A percentile compares a stretch with the other conserved stretches of the same genome.
Evolutionary conservation across 2,888 invertebrate species (phyloP).

Genomic region (Eretmocerus hayati): DNA sequence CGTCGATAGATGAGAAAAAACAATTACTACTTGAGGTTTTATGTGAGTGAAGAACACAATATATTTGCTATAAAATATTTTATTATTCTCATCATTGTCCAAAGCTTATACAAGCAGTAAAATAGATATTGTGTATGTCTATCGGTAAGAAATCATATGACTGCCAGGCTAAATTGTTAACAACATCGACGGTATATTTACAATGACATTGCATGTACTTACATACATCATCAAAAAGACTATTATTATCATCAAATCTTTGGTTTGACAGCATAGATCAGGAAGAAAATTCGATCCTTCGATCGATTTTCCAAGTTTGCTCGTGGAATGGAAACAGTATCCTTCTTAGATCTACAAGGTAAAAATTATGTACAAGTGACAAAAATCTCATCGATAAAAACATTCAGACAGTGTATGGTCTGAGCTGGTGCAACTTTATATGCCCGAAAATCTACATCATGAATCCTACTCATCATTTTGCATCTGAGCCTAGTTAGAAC

Average conservation of each 20-base stretch:
- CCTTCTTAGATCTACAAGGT: not conserved
- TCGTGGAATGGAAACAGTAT: too few species aligned
- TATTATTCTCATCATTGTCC: not conserved
- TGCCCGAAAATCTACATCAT: too few species aligned
- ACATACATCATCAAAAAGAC: constrained; percentile 5
- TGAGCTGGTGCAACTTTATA: too few species aligned
- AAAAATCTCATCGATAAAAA: too few species aligned
- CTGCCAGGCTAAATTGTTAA: not conserved
- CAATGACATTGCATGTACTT: too few species aligned
- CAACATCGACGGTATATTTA: constrained; percentile 11
- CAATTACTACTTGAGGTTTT: too few species aligned
- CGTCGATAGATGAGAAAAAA: too few species aligned
- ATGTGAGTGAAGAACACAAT: too few species aligned
- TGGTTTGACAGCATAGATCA: constrained; percentile 15
- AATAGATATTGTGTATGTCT: constrained; percentile 7
- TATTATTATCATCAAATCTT: constrained; percentile 21
- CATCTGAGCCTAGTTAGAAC: too few species aligned
- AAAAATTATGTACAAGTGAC: not conserved
- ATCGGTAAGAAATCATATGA: not conserved
- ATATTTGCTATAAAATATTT: not conserved
- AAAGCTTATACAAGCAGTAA: constrained; percentile 13
- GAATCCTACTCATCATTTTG: too few species aligned
- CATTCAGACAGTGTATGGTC: too few species aligned
- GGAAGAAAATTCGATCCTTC: not conserved
- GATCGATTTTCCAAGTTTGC: constrained; percentile 2